These are phyloP conservation scores for Ornithorhynchus anatinus DNA, from an alignment of 2,113 vertebrate genomes.

Conservation along the genomic window DNA sequence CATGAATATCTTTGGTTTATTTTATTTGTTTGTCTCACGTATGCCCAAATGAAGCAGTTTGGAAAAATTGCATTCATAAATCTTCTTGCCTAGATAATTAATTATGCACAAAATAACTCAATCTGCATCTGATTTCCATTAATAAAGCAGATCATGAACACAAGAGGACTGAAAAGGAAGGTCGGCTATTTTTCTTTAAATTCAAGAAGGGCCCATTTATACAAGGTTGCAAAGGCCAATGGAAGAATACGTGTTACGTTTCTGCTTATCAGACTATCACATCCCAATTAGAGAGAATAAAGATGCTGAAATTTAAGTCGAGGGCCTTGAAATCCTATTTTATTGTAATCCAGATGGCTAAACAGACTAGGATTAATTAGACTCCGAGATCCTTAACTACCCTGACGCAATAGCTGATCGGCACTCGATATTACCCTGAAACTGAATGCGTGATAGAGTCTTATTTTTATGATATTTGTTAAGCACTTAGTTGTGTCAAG, in stretches of 20 bases:
- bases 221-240: slow-evolving; percentile 29
- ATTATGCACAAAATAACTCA: slow-evolving; percentile 57
- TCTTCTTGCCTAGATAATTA: slow-evolving; percentile 56
- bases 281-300: slow-evolving; percentile 21
- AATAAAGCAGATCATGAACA: slow-evolving; percentile 53
- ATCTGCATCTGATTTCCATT: slow-evolving; percentile 62
- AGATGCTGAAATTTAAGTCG: slow-evolving; percentile 1
- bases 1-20: slow-evolving; percentile 50
- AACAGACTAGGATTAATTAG: not conserved
- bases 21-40: slow-evolving; percentile 60
- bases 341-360: no score
- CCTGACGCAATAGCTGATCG: no score
- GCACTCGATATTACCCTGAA: no score
- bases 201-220: slow-evolving; percentile 6
- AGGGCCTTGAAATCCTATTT: no score
- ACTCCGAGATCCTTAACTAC: not conserved
- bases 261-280: not conserved
- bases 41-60: slow-evolving; percentile 42
- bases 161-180: slow-evolving; percentile 38
- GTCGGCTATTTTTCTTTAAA: slow-evolving; percentile 11
- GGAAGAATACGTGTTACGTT: slow-evolving; percentile 3
- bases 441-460: no score
- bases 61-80: slow-evolving; percentile 64
- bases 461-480: no score
- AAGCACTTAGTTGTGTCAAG: no score